Evolutionary conservation across 1,140 invertebrate genomes (phyloP).

Genomic region (Ganaspis sp.): DNA sequence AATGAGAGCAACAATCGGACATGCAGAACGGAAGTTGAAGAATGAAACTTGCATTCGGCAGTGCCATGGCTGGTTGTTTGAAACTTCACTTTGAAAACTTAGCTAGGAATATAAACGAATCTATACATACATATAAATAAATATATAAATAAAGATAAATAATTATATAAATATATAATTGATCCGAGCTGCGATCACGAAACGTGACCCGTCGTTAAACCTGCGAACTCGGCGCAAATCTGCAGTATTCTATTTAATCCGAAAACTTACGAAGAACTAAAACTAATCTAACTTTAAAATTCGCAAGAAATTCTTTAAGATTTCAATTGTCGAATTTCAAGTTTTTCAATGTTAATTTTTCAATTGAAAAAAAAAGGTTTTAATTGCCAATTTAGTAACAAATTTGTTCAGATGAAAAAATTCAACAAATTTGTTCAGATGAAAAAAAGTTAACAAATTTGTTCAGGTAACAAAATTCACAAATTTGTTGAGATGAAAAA

Average conservation of each 20-base stretch:
- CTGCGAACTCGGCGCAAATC: constrained; percentile 19
- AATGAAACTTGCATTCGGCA: constrained; percentile 34
- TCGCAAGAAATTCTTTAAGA: neutral
- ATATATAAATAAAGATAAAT: constrained; percentile 48
- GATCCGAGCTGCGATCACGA: constrained; percentile 22
- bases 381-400: too few relatives aligned
- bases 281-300: neutral
- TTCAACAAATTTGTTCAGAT: too few relatives aligned
- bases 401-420: too few relatives aligned
- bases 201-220: constrained; percentile 24
- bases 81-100: constrained; percentile 61
- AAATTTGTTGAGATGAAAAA: too few relatives aligned
- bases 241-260: constrained; percentile 22
- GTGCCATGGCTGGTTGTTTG: constrained; percentile 59
- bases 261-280: constrained; percentile 10
- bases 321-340: too few relatives aligned
- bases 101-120: constrained; percentile 60
- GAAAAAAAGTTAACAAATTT: too few relatives aligned
- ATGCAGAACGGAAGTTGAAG: constrained; percentile 22
- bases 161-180: constrained; percentile 45
- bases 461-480: too few relatives aligned
- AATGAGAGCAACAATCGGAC: constrained; percentile 31
- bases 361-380: too few relatives aligned
- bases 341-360: too few relatives aligned
- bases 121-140: constrained; percentile 50